These are phyloP conservation scores for Botia almorhae DNA, from an alignment of 2,797 vertebrate species.

Conservation along the genomic window DNA sequence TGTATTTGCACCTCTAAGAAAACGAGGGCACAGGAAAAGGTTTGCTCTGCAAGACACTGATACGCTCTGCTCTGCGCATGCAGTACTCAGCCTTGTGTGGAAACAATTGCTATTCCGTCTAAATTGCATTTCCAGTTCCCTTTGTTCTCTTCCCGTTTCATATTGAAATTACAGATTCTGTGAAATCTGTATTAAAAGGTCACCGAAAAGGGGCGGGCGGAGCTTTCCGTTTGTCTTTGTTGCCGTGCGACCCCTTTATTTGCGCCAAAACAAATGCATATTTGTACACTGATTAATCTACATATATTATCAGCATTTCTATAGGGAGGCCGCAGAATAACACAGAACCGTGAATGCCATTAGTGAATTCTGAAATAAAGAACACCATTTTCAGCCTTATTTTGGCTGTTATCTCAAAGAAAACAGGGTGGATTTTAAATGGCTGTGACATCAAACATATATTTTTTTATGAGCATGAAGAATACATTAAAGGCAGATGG, in stretches of 20 bases:
- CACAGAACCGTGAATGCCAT: constrained; percentile 28
- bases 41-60: constrained; percentile 40
- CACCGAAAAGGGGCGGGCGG: constrained; percentile 9
- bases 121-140: constrained; percentile 40
- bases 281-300: constrained; percentile 37
- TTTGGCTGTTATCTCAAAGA: constrained; percentile 5
- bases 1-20: constrained; percentile 57
- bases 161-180: constrained; percentile 44
- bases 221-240: constrained; percentile 17
- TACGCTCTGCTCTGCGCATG: constrained; percentile 24
- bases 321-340: constrained; percentile 9
- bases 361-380: constrained; percentile 24
- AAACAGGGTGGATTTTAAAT: constrained; percentile 14
- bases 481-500: too few relatives aligned
- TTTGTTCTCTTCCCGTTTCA: constrained; percentile 33
- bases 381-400: neutral
- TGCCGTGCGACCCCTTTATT: constrained; percentile 35
- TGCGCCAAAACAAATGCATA: constrained; percentile 37
- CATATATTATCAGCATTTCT: constrained; percentile 17
- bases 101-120: constrained; percentile 40
- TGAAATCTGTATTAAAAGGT: constrained; percentile 45
- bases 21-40: constrained; percentile 33
- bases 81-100: constrained; percentile 33
- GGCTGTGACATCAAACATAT: constrained; percentile 13
- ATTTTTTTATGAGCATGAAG: too few relatives aligned